Percentiles rank a stretch among this genome's conserved stretches.
These are phyloP conservation scores for Anabacerthia variegaticeps DNA, from an alignment of 2,797 vertebrate genomes.

Conservation along the genomic window DNA sequence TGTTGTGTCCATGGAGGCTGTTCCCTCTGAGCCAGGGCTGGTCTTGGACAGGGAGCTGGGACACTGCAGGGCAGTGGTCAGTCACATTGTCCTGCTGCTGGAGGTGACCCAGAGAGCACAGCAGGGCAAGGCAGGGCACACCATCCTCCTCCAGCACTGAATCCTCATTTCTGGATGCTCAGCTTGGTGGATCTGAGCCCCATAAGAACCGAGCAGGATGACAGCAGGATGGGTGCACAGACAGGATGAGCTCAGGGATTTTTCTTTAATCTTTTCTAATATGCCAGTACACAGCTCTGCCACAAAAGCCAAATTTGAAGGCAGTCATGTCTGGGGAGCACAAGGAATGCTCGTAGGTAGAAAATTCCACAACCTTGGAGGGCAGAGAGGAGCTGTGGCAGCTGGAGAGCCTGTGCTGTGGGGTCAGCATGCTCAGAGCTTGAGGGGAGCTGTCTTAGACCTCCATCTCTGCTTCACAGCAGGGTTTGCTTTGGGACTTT, in stretches of 20 bases:
- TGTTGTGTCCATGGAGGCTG: background rate
- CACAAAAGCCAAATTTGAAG: background rate
- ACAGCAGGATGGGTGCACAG: background rate
- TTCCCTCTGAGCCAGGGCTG: background rate
- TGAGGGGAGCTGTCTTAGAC: background rate
- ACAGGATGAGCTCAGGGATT: background rate
- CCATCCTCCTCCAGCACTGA: rapidly evolving
- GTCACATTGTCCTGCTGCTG: background rate
- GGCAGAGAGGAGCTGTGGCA: background rate
- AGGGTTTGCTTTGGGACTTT: background rate
- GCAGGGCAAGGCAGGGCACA: background rate
- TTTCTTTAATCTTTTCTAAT: background rate
- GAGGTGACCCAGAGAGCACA: background rate
- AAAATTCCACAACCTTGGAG: background rate
- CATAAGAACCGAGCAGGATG: rapidly evolving
- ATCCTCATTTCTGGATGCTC: background rate
- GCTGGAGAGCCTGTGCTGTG: background rate
- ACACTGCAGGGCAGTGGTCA: too few relatives aligned
- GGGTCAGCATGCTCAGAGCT: background rate
- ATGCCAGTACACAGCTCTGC: rapidly evolving
- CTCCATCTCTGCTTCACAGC: background rate
- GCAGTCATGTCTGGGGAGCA: background rate
- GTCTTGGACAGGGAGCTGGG: background rate
- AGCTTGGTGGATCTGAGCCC: background rate
- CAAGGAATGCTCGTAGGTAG: background rate